phyloP scores from a whole-genome alignment of 2,113 vertebrate genomes.

The Myocastor coypus region DNA sequence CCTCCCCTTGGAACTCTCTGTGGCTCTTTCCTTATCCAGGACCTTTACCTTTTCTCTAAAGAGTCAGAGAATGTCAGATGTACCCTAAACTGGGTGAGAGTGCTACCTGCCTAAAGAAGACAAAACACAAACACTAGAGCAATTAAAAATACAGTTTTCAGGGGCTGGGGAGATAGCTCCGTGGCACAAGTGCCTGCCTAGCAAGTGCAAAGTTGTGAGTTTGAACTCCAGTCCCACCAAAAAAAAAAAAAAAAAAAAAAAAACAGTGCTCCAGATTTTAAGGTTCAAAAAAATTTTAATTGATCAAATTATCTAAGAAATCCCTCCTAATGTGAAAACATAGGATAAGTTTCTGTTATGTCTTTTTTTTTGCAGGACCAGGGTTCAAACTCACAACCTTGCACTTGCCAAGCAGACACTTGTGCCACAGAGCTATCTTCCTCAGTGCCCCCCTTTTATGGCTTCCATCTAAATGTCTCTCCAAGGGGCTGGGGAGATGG shows the following conservation, averaged over 20 bases:
- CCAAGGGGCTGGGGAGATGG: too few relatives aligned
- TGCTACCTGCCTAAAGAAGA: neutral
- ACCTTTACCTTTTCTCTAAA: neutral
- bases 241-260: too few relatives aligned
- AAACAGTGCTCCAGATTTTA: neutral
- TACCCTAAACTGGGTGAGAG: neutral
- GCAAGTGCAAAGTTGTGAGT: too few relatives aligned
- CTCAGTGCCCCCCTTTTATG: too few relatives aligned
- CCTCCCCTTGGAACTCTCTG: neutral
- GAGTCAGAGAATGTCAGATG: neutral
- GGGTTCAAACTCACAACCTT: too few relatives aligned
- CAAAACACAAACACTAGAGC: too few relatives aligned
- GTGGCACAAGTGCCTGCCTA: too few relatives aligned
- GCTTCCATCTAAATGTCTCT: neutral
- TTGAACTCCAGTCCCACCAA: too few relatives aligned
- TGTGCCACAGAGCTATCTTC: too few relatives aligned
- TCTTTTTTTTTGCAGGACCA: too few relatives aligned
- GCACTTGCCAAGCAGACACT: too few relatives aligned
- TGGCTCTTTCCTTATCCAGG: neutral
- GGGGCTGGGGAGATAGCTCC: too few relatives aligned
- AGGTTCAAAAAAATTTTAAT: neutral
- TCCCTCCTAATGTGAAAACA: neutral
- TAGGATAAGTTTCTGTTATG: neutral
- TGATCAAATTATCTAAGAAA: neutral
- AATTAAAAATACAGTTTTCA: neutral